Percentiles rank a stretch among this genome's conserved stretches.
These are phyloP conservation scores for Hydropsyche betteni DNA, from an alignment of 2,888 invertebrate species.

Conservation along the genomic window DNA sequence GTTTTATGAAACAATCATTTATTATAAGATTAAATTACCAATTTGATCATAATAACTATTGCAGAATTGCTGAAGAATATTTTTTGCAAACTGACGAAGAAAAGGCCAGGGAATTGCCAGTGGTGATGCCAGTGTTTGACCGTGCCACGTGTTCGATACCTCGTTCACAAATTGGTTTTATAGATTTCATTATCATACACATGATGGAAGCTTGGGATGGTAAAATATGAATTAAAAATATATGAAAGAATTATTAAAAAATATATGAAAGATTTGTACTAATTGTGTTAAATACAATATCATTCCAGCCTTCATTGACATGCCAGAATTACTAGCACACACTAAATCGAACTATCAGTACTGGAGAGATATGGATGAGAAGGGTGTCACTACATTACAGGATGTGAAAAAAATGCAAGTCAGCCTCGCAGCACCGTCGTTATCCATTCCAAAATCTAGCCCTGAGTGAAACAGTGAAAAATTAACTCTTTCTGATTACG, in stretches of 20 bases:
- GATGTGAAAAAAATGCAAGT: slow-evolving; percentile 66
- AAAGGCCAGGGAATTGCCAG: slow-evolving; percentile 85
- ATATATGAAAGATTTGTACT: no score
- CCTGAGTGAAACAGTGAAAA: slow-evolving; percentile 29
- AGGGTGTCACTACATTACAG: slow-evolving; percentile 76
- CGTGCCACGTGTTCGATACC: slow-evolving; percentile 94
- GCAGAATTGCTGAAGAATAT: slow-evolving; percentile 95
- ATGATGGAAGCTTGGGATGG: slow-evolving; percentile 99
- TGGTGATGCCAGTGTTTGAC: slow-evolving; percentile 99
- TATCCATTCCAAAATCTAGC: slow-evolving; percentile 35
- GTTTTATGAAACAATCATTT: slow-evolving; percentile 12
- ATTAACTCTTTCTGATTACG: neutral
- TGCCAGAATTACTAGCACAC: slow-evolving; percentile 88
- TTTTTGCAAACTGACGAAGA: slow-evolving; percentile 98
- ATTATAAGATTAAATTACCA: neutral
- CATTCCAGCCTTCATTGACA: slow-evolving; percentile 84
- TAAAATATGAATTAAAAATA: slow-evolving; percentile 58
- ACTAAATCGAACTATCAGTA: slow-evolving; percentile 88
- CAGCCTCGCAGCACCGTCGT: slow-evolving; percentile 6
- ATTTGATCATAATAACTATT: neutral
- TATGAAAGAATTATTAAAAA: no score
- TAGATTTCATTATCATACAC: slow-evolving; percentile 96
- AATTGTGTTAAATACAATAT: neutral
- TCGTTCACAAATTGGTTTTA: slow-evolving; percentile 96
- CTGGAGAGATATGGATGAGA: slow-evolving; percentile 88